Evolutionary conservation across 1,140 invertebrate genomes (phyloP), one percentile per base, ranked within the genome.

Genomic region (Parasteatoda tepidariorum): DNA sequence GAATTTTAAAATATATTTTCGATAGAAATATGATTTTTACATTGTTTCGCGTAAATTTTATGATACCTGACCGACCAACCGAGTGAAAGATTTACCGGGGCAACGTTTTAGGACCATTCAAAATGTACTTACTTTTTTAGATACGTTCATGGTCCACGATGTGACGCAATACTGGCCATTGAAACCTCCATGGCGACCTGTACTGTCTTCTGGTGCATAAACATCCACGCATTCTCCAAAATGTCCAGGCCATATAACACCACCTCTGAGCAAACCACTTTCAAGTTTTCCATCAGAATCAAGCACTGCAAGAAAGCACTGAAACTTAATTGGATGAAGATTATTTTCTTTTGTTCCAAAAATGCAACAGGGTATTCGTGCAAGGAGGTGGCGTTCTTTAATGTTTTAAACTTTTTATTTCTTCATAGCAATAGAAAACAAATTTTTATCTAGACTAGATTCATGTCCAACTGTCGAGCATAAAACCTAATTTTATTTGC

Each of bases 201-300:
- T 13, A 24, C 30, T 26, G 30, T 64, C 74, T 30, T 64, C 41
- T 15, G 85, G 68, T 64, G 66, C 68, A 66, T 34, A 71, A 24
- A 71, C 71, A 67, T 33, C 34, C n/a, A 85, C 68, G 31, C 86
- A 87, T 84, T 87, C 86, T 13, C 55, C 54, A 61, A 84, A 87
- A 54, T 67, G 66, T 6, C 86, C 86, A n/a, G 86, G 76, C 70
- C 86, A 86, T 7, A 84, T 79, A 15, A 86, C 59, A n/a, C 78
- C 68, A 41, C 76, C 86, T 76, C 76, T 67, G 22, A 86, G 48
- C 18, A 87, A 57, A 5, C 86, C 86, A 84, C 85, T 87, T 24
- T 59, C 75, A 18, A 83, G 73, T 68, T 85, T 84, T 28, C 85
- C 86, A 74, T 85, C 75, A 61, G 86, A 85, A 81, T 87, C 86